Percentiles rank a stretch among this genome's conserved stretches.
These are phyloP conservation scores for Ammospiza caudacuta DNA, from an alignment of 2,113 vertebrate species.

Conservation along the genomic window DNA sequence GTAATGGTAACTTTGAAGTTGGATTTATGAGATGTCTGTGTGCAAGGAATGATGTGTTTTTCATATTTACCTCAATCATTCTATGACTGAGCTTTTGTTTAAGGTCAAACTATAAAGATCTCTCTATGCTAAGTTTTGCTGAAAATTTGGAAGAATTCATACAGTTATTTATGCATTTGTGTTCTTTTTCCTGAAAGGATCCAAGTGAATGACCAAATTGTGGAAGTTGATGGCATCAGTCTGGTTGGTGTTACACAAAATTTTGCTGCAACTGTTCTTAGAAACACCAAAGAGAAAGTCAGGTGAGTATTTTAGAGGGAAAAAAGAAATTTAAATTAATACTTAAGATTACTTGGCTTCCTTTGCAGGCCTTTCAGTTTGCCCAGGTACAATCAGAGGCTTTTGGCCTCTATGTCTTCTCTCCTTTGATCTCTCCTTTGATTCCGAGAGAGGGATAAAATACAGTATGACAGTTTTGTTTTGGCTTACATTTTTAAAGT, in stretches of 20 bases:
- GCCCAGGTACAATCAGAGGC: not conserved
- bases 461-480: not conserved
- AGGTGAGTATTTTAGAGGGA: slow-evolving; percentile 77
- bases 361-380: not conserved
- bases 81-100: not conserved
- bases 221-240: slow-evolving; percentile 96
- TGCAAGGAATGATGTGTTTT: not conserved
- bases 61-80: not conserved
- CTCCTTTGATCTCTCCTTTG: not conserved
- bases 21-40: not conserved
- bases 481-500: not conserved
- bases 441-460: not conserved
- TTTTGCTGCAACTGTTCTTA: slow-evolving; percentile 97
- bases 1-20: not conserved
- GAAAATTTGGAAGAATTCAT: not conserved
- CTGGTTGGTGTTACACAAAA: slow-evolving; percentile 98
- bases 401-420: not conserved
- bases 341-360: not conserved
- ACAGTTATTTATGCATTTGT: not conserved
- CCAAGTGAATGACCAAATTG: slow-evolving; percentile 97
- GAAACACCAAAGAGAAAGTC: slow-evolving; percentile 95
- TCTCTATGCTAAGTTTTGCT: not conserved
- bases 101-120: not conserved
- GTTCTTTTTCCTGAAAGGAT: slow-evolving; percentile 81
- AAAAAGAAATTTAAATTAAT: not conserved